Conservation (phyloP, 2,113 vertebrate genomes). For the Acinonyx jubatus region DNA sequence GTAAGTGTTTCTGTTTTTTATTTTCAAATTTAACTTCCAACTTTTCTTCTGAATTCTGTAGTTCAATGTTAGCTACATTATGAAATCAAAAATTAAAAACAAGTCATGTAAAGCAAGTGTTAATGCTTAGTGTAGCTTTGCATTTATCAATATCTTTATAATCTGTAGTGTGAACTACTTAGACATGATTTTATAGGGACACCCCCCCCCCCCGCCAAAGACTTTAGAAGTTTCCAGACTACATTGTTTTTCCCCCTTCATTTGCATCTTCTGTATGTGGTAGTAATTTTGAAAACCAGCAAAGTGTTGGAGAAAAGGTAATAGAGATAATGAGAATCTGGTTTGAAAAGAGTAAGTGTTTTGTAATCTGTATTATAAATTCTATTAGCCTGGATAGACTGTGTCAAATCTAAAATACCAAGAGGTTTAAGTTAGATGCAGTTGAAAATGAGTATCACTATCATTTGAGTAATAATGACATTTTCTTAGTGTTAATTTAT, state of each 20-base stretch:
- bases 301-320: neutral
- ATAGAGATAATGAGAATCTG: conserved; percentile 7
- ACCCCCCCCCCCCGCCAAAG: neutral
- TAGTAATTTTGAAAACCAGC: conserved; percentile 45
- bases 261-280: neutral
- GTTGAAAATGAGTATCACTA: conserved; percentile 61
- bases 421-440: conserved; percentile 64
- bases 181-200: neutral
- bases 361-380: conserved; percentile 59
- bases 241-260: neutral
- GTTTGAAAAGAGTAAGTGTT: conserved; percentile 47
- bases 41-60: neutral
- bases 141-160: neutral
- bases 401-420: conserved; percentile 59
- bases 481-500: conserved; percentile 73
- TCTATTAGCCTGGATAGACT: conserved; percentile 66
- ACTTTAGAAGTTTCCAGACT: neutral
- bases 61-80: neutral
- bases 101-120: neutral
- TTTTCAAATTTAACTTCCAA: neutral
- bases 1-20: neutral
- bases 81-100: neutral
- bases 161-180: neutral
- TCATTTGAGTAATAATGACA: conserved; percentile 68
- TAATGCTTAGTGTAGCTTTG: neutral